Conservation (phyloP, 2,113 vertebrate species). For the Rattus rattus region DNA sequence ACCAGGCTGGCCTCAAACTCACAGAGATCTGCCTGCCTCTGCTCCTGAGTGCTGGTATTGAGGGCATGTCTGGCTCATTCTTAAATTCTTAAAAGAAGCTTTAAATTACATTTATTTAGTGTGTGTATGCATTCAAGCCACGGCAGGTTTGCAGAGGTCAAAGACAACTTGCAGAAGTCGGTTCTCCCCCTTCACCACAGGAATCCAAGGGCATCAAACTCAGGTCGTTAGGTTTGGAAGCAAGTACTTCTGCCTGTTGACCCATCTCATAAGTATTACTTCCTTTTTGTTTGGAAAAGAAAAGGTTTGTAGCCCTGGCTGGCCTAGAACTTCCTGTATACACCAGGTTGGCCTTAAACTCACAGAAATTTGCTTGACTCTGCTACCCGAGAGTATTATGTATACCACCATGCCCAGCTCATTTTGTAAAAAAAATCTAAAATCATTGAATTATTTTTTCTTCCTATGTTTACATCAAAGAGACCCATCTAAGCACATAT, state of each 20-base stretch:
- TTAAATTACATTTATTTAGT: not conserved
- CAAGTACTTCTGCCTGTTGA: not conserved
- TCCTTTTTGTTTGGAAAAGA: not conserved
- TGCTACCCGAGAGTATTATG: not conserved
- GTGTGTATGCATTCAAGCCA: not conserved
- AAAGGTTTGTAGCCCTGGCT: not conserved
- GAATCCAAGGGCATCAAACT: not conserved
- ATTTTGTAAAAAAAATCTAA: not conserved
- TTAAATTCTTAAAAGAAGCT: not conserved
- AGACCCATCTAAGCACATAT: not conserved
- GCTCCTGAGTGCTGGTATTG: not conserved
- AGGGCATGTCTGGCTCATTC: not conserved
- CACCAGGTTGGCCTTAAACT: not conserved
- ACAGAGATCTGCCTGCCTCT: not conserved
- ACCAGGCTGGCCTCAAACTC: not conserved
- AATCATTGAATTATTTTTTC: not conserved
- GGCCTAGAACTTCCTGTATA: not conserved
- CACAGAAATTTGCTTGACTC: not conserved
- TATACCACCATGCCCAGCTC: too few relatives aligned
- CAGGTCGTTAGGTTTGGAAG: not conserved
- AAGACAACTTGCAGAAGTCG: not conserved
- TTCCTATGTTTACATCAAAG: not conserved
- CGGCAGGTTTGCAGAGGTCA: not conserved
- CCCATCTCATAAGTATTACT: not conserved
- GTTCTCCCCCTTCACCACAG: not conserved